Evolutionary conservation across 2,113 vertebrate genomes (phyloP).

Genomic region (Proteles cristata): DNA sequence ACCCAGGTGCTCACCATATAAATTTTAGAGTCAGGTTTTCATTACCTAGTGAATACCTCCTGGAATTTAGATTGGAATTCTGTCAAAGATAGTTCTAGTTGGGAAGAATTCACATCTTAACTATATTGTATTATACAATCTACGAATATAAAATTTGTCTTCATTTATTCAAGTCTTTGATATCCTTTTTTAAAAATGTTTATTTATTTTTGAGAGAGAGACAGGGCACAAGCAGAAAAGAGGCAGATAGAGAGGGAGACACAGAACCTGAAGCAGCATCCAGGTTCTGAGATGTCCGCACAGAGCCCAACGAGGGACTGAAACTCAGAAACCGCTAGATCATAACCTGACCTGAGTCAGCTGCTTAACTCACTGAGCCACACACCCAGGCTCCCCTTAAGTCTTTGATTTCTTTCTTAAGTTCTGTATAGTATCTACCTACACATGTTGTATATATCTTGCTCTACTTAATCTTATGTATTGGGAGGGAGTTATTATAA

Average conservation of each 20-base stretch:
- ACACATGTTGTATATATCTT: background rate
- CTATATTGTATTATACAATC: background rate
- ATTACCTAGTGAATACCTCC: background rate
- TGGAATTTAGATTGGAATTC: background rate
- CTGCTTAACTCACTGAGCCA: too few relatives aligned
- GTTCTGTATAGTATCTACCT: background rate
- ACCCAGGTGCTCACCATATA: background rate
- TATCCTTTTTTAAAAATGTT: background rate
- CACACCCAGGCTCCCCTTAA: background rate
- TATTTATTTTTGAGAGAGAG: too few relatives aligned
- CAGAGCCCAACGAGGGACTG: too few relatives aligned
- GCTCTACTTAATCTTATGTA: background rate
- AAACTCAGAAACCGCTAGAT: too few relatives aligned
- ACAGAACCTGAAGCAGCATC: too few relatives aligned
- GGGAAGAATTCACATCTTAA: background rate
- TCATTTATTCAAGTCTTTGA: background rate
- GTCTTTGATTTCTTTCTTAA: background rate
- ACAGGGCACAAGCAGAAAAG: too few relatives aligned
- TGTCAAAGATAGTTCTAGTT: background rate
- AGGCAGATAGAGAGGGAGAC: too few relatives aligned
- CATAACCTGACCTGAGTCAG: too few relatives aligned
- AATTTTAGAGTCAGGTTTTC: background rate
- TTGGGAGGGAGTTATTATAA: background rate
- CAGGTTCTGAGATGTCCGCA: too few relatives aligned
- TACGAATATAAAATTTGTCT: background rate